Base-by-base conservation (phyloP, 2,113 vertebrate genomes). In the Chaetodon auriga region DNA sequence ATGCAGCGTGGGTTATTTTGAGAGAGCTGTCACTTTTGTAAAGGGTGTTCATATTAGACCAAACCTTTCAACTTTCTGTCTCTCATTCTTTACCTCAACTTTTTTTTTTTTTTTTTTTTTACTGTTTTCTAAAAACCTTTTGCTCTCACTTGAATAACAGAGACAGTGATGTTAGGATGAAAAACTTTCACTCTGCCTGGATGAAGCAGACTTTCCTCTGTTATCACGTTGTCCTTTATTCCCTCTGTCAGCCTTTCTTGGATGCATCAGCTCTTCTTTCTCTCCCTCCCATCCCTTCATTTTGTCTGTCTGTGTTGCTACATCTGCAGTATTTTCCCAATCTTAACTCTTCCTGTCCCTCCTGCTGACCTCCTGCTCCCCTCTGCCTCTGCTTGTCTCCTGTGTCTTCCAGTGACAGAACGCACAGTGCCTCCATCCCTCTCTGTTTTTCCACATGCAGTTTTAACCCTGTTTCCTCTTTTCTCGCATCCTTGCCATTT, bases 401-500 rank as follows among this genome's bases (percentile, higher is more conserved):
- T 63, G 14, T 55, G 19, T 68, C 25, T 68, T 30, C 74, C 68
- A 70, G 51, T 66, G 23, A 79, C 51, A 49, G 19, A 41, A 35
- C 25, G 19, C 19, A 18, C 14, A 7, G 43, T 1, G 3, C 11
- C 12, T 55, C 53, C 48, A 65, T 85, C 85, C 23, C 41, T 78
- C 36, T 70, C 65, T 13, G 18, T 78, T 81, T 81, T 68, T 68
- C 36, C 36, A 23, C 25, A 75, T 73, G 55, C 30, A 41, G 51
- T 64, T 82, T 81, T 76, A 70, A 82, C 65, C 60, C 57, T 54
- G 10, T 71, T 73, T 63, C 61, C 48, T 65, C 19, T 79, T 75
- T 78, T 55, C 49, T 65, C 13, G 3, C 45, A 51, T 70, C 75
- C 38, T 38, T 64, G 18, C 46, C 68, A 73, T 81, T 54, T 78